Evolutionary conservation across 2,113 vertebrate species (phyloP).

Genomic region (Callocephalon fimbriatum): DNA sequence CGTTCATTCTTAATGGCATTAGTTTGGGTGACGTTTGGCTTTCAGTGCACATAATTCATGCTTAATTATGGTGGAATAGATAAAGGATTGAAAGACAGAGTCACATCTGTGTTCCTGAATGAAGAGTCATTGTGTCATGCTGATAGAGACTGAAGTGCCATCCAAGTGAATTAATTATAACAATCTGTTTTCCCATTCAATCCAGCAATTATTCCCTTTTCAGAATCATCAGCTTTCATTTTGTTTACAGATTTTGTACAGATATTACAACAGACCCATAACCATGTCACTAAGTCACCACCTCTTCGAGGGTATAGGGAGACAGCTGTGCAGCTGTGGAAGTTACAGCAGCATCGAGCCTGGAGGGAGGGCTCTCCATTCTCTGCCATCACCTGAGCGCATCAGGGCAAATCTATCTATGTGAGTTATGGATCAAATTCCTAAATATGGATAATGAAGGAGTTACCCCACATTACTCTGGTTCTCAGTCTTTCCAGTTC

Average conservation of each 20-base stretch:
- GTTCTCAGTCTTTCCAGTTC: neutral
- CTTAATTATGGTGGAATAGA: neutral
- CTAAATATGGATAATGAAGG: neutral
- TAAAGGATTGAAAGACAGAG: neutral
- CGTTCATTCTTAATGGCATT: neutral
- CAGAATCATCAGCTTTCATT: neutral
- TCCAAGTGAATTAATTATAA: slow-evolving; percentile 23
- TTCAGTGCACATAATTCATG: neutral
- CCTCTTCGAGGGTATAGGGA: fast-evolving
- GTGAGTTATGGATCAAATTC: neutral
- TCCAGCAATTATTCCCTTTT: slow-evolving; percentile 13
- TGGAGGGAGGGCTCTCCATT: fast-evolving
- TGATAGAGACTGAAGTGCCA: neutral
- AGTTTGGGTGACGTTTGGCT: slow-evolving; percentile 9
- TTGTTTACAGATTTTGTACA: neutral
- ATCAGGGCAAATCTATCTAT: fast-evolving
- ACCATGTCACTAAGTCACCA: neutral
- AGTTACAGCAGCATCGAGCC: neutral
- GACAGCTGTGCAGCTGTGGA: neutral
- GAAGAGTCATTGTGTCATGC: neutral
- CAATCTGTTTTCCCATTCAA: neutral
- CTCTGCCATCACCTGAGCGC: neutral
- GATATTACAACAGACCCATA: neutral
- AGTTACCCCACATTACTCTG: neutral
- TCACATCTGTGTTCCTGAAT: neutral